Conservation (phyloP, 53 echinoderm and acorn worm species). For the Hippasteria phrygiana region DNA sequence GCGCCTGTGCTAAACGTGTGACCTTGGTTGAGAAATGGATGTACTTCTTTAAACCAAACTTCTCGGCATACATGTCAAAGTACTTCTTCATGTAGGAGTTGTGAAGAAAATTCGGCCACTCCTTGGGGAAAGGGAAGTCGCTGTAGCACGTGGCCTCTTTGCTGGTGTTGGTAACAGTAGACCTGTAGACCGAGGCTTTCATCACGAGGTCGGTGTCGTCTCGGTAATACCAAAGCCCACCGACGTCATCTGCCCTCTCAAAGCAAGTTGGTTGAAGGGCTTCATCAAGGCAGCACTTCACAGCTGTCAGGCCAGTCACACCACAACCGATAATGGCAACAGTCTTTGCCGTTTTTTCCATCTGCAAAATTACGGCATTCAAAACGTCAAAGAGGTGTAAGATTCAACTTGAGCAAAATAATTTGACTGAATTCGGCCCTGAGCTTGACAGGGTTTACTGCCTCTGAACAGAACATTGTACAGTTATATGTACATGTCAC, state of each 20-base stretch:
- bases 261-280: conserved; percentile 88
- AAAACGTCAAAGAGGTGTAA: no score
- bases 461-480: no score
- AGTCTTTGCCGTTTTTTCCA: no score
- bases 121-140: conserved; percentile 82
- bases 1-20: conserved; percentile 56
- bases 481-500: no score
- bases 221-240: conserved; percentile 80
- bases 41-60: conserved; percentile 70
- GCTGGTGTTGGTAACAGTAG: conserved; percentile 74
- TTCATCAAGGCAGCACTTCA: conserved; percentile 88
- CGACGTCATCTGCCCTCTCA: conserved; percentile 68
- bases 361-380: no score
- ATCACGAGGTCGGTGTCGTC: conserved; percentile 27
- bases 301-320: conserved; percentile 72
- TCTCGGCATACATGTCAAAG: conserved; percentile 72
- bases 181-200: conserved; percentile 22
- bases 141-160: conserved; percentile 82
- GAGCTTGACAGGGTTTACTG: no score
- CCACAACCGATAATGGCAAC: no score
- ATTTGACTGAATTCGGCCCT: no score
- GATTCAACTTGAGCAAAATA: no score
- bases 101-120: conserved; percentile 70
- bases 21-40: conserved; percentile 76
- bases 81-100: conserved; percentile 68